Conservation (phyloP, 1,140 invertebrate species). For the Tribolium madens region DNA sequence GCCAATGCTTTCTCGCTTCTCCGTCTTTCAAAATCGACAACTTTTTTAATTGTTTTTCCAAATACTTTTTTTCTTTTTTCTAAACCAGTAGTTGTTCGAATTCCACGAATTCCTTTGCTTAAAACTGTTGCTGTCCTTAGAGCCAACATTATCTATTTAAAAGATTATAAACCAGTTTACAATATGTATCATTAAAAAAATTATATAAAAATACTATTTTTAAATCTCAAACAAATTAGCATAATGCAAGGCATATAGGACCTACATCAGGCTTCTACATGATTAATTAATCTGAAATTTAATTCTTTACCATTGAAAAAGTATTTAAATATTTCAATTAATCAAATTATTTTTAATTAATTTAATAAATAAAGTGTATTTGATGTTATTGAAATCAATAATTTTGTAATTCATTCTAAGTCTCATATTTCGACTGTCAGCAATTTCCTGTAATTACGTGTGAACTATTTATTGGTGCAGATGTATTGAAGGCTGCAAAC, state of each 20-base stretch:
- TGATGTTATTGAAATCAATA: conserved; percentile 33
- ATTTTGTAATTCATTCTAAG: conserved; percentile 13
- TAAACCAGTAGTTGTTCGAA: no score
- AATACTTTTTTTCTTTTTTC: no score
- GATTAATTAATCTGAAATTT: conserved; percentile 33
- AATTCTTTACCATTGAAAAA: conserved; percentile 22
- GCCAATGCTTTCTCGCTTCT: not conserved
- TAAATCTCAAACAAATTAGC: conserved; percentile 20
- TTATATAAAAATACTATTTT: conserved; percentile 21
- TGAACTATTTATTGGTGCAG: no score
- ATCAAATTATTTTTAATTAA: conserved; percentile 22
- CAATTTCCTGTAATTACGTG: no score
- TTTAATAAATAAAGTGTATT: conserved; percentile 19
- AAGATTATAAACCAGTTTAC: conserved; percentile 28
- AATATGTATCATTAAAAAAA: conserved; percentile 16
- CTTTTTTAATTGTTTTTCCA: no score
- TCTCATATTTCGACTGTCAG: no score
- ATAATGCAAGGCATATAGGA: conserved; percentile 26
- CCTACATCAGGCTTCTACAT: conserved; percentile 6
- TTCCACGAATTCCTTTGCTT: no score
- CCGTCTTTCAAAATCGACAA: not conserved
- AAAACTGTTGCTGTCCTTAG: no score
- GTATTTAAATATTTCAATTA: conserved; percentile 29
- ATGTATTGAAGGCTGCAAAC: no score
- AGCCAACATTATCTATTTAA: not conserved